Percentiles rank a stretch among this genome's conserved stretches.
Evolutionary conservation across 2,888 invertebrate genomes (phyloP).

Genomic region (Palloptera scutellata): DNA sequence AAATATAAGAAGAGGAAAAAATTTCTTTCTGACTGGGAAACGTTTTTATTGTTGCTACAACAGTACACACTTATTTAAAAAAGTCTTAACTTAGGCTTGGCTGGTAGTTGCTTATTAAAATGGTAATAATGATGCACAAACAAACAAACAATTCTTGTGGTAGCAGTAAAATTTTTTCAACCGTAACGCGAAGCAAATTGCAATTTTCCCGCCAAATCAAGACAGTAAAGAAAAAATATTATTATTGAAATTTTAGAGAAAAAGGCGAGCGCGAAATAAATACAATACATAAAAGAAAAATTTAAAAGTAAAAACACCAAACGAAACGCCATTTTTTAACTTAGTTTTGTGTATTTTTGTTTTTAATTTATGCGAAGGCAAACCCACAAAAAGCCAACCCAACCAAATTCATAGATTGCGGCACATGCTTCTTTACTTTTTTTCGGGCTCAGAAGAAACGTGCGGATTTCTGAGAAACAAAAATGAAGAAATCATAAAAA

Average conservation of each 20-base stretch:
- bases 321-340: no score
- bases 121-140: conserved; percentile 5
- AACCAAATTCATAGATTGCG: conserved; percentile 29
- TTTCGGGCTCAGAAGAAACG: neutral
- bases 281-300: neutral
- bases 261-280: neutral
- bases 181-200: conserved; percentile 10
- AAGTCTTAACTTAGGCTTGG: neutral
- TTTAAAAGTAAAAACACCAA: no score
- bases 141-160: neutral
- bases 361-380: conserved; percentile 44
- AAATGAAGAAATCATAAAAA: conserved; percentile 13
- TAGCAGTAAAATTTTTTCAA: conserved; percentile 14
- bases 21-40: neutral
- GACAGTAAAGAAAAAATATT: conserved; percentile 9
- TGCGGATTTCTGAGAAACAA: neutral
- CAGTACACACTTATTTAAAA: neutral
- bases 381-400: conserved; percentile 29
- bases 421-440: neutral
- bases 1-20: conserved; percentile 29
- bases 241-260: neutral
- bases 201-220: conserved; percentile 25
- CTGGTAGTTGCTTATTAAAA: conserved; percentile 13
- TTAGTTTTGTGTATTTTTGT: conserved; percentile 9
- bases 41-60: neutral